These are phyloP conservation scores for Thysanoteuthis rhombus DNA, from an alignment of 2,888 invertebrate genomes.

Conservation along the genomic window DNA sequence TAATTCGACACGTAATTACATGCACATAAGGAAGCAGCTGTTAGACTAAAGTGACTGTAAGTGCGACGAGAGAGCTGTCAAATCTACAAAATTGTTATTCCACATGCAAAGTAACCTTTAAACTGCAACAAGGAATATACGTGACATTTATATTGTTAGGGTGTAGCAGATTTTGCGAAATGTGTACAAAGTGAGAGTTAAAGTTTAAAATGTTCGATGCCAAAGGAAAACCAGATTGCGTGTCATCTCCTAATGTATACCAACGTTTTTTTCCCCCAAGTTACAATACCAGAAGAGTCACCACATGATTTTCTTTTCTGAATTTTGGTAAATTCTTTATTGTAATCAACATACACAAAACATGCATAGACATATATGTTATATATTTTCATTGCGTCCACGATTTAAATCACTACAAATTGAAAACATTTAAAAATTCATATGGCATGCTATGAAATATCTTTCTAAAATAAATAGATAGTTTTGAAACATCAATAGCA, in stretches of 20 bases:
- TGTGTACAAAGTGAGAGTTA: neutral
- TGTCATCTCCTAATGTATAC: neutral
- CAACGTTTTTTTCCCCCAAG: neutral
- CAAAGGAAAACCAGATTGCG: neutral
- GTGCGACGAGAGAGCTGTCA: neutral
- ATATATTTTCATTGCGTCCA: too few species aligned
- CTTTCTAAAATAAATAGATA: too few species aligned
- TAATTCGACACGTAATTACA: neutral
- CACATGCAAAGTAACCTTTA: neutral
- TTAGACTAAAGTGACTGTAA: neutral
- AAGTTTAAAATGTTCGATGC: neutral
- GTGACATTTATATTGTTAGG: neutral
- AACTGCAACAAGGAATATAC: neutral
- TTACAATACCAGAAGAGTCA: too few species aligned
- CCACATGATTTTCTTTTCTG: too few species aligned
- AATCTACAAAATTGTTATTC: neutral
- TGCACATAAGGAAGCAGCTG: neutral
- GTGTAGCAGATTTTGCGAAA: neutral
- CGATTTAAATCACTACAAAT: too few species aligned
- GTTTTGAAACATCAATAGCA: too few species aligned
- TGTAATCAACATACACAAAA: too few species aligned
- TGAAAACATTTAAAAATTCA: too few species aligned
- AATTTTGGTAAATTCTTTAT: too few species aligned
- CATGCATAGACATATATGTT: too few species aligned
- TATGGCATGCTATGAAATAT: too few species aligned